Evolutionary conservation across 1,140 invertebrate genomes (phyloP).

Genomic region (Diploscapter pachys): DNA sequence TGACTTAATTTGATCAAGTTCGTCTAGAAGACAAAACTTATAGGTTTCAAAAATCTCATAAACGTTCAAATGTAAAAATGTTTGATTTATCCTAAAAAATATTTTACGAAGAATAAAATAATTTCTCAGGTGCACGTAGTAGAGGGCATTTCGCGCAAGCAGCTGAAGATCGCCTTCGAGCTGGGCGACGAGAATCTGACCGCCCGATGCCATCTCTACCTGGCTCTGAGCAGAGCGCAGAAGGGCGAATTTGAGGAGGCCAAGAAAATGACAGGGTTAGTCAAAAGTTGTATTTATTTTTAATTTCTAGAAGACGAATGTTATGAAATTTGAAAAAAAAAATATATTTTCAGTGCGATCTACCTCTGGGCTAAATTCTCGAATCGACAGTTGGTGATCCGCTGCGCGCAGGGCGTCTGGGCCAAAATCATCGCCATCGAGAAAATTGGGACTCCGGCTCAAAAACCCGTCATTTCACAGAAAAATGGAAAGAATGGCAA

Average conservation of each 20-base stretch:
- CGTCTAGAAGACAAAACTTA: too few relatives aligned
- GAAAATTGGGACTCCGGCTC: not conserved
- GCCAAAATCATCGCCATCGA: conserved; percentile 6
- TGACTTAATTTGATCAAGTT: too few relatives aligned
- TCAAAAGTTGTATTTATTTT: not conserved
- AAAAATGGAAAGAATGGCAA: not conserved
- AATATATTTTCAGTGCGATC: conserved; percentile 1
- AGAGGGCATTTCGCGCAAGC: conserved; percentile 3
- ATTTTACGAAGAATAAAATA: too few relatives aligned
- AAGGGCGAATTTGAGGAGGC: conserved; percentile 12
- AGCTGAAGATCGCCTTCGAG: conserved; percentile 13
- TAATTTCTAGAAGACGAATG: not conserved
- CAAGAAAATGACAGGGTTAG: conserved; percentile 10
- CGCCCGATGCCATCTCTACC: conserved; percentile 25
- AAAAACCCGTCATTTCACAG: not conserved
- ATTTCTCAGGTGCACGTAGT: conserved; percentile 18
- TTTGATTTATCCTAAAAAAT: too few relatives aligned
- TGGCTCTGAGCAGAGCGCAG: conserved; percentile 20
- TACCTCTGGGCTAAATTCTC: not conserved
- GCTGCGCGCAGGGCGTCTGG: not conserved
- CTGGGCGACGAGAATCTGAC: conserved; percentile 4
- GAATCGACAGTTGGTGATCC: not conserved
- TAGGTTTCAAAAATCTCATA: too few relatives aligned
- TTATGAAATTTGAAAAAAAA: not conserved
- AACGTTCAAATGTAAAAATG: too few relatives aligned